Percentiles rank a stretch among this genome's conserved stretches.
These are phyloP conservation scores for Schizopygopsis malacanthus DNA, from an alignment of 2,797 vertebrate species.

Conservation along the genomic window DNA sequence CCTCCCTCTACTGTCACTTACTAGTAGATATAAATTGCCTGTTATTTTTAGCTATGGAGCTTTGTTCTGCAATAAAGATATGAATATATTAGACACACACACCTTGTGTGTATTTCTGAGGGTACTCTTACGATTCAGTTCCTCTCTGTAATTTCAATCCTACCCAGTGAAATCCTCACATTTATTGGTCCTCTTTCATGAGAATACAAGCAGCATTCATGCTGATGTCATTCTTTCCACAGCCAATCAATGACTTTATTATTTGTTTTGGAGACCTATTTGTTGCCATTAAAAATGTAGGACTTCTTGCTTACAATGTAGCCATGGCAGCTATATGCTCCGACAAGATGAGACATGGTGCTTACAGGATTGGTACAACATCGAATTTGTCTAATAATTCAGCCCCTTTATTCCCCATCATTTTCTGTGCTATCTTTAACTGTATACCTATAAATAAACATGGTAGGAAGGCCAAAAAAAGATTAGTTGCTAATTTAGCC, in stretches of 20 bases:
- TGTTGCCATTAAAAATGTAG: not conserved
- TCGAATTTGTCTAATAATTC: not conserved
- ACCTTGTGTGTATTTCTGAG: not conserved
- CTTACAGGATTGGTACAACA: not conserved
- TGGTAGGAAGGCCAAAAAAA: not conserved
- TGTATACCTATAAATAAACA: constrained; percentile 2
- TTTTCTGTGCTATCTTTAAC: not conserved
- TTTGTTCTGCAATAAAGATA: not conserved
- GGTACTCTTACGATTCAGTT: not conserved
- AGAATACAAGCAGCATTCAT: constrained; percentile 7
- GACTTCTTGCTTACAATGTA: not conserved
- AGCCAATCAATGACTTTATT: constrained; percentile 16
- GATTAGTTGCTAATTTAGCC: not conserved
- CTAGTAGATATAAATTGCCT: not conserved
- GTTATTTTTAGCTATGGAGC: not conserved
- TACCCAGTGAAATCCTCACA: not conserved
- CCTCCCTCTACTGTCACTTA: not conserved
- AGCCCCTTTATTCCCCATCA: not conserved
- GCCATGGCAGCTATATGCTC: not conserved
- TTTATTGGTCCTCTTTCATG: not conserved
- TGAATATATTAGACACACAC: not conserved
- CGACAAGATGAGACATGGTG: not conserved
- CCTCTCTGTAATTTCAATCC: not conserved
- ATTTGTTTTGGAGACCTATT: not conserved
- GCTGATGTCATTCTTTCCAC: not conserved